Evolutionary conservation across 1,140 invertebrate species (phyloP).

Genomic region (Danaus melanippus): DNA sequence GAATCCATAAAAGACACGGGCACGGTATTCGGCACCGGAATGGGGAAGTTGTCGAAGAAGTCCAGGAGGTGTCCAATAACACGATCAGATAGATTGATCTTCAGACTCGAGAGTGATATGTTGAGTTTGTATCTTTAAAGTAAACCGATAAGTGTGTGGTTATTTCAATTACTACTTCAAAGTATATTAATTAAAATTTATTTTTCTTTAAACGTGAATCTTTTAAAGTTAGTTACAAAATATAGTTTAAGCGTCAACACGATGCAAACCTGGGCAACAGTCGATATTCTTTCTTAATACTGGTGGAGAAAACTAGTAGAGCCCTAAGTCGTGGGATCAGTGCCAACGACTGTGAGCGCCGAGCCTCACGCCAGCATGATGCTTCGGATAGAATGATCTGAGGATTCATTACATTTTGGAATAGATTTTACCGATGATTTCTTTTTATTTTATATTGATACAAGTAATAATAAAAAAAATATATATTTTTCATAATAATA

Average conservation of each 20-base stretch:
- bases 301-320: constrained; percentile 81
- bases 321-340: constrained; percentile 82
- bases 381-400: too few species aligned
- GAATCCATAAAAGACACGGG: constrained; percentile 65
- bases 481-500: too few species aligned
- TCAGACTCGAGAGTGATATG: constrained; percentile 79
- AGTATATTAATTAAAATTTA: too few species aligned
- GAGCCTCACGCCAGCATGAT: constrained; percentile 77
- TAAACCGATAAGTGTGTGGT: too few species aligned
- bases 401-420: too few species aligned
- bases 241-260: too few species aligned
- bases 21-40: constrained; percentile 68
- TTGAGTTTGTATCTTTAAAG: constrained; percentile 82
- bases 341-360: constrained; percentile 72
- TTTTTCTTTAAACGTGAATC: too few species aligned
- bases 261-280: constrained; percentile 75
- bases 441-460: too few species aligned
- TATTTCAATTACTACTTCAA: too few species aligned
- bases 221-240: too few species aligned
- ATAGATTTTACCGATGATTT: too few species aligned
- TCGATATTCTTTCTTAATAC: constrained; percentile 83
- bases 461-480: too few species aligned
- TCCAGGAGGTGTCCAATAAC: constrained; percentile 78
- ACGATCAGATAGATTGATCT: constrained; percentile 85
- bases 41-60: constrained; percentile 79